phyloP scores from a whole-genome alignment of 2,797 vertebrate species.

The Microtus agrestis region DNA sequence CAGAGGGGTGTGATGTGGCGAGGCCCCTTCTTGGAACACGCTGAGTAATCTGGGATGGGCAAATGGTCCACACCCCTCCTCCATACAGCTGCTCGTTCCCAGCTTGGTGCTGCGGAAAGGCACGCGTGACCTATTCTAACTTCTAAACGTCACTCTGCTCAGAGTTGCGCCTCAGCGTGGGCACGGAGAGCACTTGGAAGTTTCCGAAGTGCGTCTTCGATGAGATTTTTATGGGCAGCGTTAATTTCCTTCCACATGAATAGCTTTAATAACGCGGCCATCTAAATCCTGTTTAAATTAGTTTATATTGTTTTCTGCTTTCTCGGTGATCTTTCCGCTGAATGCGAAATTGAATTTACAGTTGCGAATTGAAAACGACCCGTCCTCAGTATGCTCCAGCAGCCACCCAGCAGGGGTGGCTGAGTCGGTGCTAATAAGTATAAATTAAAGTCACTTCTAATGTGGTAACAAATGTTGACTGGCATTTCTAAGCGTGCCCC shows the following conservation, averaged over 20 bases:
- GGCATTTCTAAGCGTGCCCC: constrained; percentile 36
- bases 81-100: background rate
- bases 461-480: constrained; percentile 57
- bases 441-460: constrained; percentile 71
- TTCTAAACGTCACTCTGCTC: constrained; percentile 75
- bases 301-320: constrained; percentile 83
- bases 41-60: background rate
- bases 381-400: constrained; percentile 60
- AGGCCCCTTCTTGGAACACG: background rate
- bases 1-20: background rate
- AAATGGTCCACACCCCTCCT: background rate
- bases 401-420: constrained; percentile 63
- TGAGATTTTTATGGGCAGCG: constrained; percentile 83
- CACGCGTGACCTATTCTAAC: background rate
- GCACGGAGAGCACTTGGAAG: constrained; percentile 77
- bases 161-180: constrained; percentile 70
- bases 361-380: constrained; percentile 73
- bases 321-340: constrained; percentile 81
- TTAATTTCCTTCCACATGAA: constrained; percentile 85
- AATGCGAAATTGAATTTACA: constrained; percentile 83
- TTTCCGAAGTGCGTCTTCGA: constrained; percentile 68
- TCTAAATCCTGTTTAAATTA: constrained; percentile 84
- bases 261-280: constrained; percentile 79
- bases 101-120: background rate
- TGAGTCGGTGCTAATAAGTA: constrained; percentile 71